A percentile compares a stretch with the other conserved stretches of the same genome.
Evolutionary conservation across 37 sponge, comb jelly and placozoan species (phyloP).

Genomic region (Chondrosia reniformis): DNA sequence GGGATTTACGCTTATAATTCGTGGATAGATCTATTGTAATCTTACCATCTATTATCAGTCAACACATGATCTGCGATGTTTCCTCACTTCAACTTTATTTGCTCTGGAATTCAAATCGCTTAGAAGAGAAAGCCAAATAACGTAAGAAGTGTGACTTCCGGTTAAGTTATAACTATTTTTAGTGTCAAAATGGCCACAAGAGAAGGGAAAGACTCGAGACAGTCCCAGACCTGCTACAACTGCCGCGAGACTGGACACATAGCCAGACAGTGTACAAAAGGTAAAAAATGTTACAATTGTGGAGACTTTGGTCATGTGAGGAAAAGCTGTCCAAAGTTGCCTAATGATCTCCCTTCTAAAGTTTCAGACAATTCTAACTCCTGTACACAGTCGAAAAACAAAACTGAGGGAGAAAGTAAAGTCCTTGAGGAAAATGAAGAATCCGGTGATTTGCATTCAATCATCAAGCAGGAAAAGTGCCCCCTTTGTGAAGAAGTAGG

Average conservation of each 20-base stretch:
- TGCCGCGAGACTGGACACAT: constrained; percentile 18
- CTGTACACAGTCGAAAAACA: too few relatives aligned
- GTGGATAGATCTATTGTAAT: not conserved
- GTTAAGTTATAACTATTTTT: not conserved
- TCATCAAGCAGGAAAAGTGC: too few relatives aligned
- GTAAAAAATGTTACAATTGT: constrained; percentile 48
- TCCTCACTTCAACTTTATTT: not conserved
- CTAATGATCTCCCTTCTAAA: too few relatives aligned
- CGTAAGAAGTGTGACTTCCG: not conserved
- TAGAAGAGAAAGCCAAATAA: not conserved
- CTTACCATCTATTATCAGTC: constrained; percentile 51
- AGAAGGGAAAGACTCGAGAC: too few relatives aligned
- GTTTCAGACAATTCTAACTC: too few relatives aligned
- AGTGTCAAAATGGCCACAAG: too few relatives aligned
- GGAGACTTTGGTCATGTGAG: constrained; percentile 48
- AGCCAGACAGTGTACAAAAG: constrained; percentile 4
- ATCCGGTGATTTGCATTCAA: too few relatives aligned
- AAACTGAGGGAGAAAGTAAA: too few relatives aligned
- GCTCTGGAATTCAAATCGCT: not conserved
- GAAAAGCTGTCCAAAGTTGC: constrained; percentile 60
- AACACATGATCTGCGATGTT: constrained; percentile 33
- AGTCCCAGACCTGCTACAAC: constrained; percentile 4
- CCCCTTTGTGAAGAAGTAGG: constrained; percentile 48
- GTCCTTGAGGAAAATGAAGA: too few relatives aligned
- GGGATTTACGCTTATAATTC: too few relatives aligned